These are phyloP conservation scores for Brachionus angularis DNA, from an alignment of 1,140 invertebrate genomes.

Conservation along the genomic window DNA sequence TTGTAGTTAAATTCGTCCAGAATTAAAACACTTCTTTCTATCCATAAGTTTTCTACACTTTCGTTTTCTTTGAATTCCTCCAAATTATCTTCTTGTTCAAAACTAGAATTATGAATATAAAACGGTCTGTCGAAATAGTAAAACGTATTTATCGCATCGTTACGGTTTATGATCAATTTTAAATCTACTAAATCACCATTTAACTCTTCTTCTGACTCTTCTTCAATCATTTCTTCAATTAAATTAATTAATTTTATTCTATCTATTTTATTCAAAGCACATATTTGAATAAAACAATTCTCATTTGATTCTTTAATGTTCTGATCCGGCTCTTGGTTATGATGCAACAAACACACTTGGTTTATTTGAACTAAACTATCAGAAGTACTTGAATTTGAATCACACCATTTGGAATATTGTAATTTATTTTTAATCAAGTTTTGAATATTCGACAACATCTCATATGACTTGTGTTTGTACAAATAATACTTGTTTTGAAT, in stretches of 20 bases:
- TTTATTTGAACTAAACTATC: not conserved
- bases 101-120: not conserved
- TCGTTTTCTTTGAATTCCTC: slow-evolving; percentile 38
- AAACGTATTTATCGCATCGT: not conserved
- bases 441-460: slow-evolving; percentile 42
- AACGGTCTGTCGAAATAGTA: slow-evolving; percentile 40
- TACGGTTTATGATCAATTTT: not conserved
- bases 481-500: slow-evolving; percentile 34
- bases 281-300: slow-evolving; percentile 33
- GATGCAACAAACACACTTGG: not conserved
- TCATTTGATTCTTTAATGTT: slow-evolving; percentile 5
- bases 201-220: not conserved
- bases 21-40: slow-evolving; percentile 33
- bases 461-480: slow-evolving; percentile 43
- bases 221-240: slow-evolving; percentile 25
- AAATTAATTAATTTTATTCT: slow-evolving; percentile 5
- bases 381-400: no score
- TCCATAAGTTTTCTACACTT: slow-evolving; percentile 40
- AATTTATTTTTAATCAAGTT: slow-evolving; percentile 37
- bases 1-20: not conserved
- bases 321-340: slow-evolving; percentile 17
- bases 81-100: slow-evolving; percentile 6
- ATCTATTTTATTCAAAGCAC: slow-evolving; percentile 31
- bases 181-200: not conserved
- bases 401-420: slow-evolving; percentile 25